Base-by-base conservation (phyloP, 2,888 invertebrate species). In the Polietes domitor region DNA sequence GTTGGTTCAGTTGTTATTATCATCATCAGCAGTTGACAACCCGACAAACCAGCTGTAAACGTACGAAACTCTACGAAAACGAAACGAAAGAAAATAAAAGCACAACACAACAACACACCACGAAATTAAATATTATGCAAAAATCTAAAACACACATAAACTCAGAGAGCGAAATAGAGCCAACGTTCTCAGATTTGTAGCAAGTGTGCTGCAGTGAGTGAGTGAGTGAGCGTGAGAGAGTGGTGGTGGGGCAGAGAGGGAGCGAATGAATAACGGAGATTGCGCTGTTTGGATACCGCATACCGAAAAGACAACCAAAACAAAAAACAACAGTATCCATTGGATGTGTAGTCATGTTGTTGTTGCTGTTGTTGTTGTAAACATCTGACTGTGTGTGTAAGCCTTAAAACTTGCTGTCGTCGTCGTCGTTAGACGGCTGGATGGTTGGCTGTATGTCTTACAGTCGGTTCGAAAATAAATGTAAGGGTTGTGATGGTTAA, bases 251-350 rank as follows among this genome's bases (percentile, higher is more conserved):
- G 21, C 21, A 15, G 21, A 26, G 24, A 58, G 53, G 65, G 77
- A 74, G 68, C 77, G 77, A 77, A 81, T 73, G 78, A 79, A 76
- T 84, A 81, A 84, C 84, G 81, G 84, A 81, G 84, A 79, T 81
- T 84, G 84, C 84, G 84, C 84, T 73, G 78, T 84, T 76, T 68
- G 81, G 79, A 84, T 81, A 76, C 84, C 84, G 84, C 84, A 84
- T 84, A 81, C 84, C 41, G 68, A 68, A 84, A 84, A 79, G 81
- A 81, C 81, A 84, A 75, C 75, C 68, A 68, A 68, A 68, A 68
- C 68, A 68, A 68, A 68, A 68, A 68, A 68, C 65, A 68, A 68
- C 41, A 43, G 68, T 68, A 68, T 68, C 68, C 41, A 41, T 21
- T 68, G 68, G 21, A 41, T 84, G 17, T 70, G 41, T 80, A 47